These are phyloP conservation scores for Sphaerophoria rueppellii DNA, from an alignment of 2,888 invertebrate species.

Conservation along the genomic window DNA sequence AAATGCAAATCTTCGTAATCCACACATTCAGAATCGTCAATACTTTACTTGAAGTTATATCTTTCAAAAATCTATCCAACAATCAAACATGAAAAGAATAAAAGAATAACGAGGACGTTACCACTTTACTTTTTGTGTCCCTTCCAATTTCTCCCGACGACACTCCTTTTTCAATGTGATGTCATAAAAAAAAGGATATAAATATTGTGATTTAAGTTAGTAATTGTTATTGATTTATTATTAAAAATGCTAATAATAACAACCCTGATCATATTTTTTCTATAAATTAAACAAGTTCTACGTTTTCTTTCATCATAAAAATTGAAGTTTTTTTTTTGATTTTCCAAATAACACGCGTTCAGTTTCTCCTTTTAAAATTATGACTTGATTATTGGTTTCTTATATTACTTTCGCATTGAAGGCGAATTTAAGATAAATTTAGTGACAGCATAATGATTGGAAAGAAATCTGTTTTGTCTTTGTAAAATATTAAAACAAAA, in stretches of 20 bases:
- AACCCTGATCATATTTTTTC: constrained; percentile 3
- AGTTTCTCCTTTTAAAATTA: constrained; percentile 41
- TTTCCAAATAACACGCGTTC: constrained; percentile 43
- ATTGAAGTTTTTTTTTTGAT: constrained; percentile 50
- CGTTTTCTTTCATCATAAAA: constrained; percentile 51
- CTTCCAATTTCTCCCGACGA: constrained; percentile 24
- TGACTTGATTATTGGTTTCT: constrained; percentile 19
- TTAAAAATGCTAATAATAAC: constrained; percentile 56
- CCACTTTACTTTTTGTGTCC: constrained; percentile 31
- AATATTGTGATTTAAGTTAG: constrained; percentile 72
- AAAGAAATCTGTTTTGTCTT: constrained; percentile 4
- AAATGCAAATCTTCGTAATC: constrained; percentile 71
- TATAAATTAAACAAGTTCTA: constrained; percentile 6
- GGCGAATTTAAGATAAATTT: not conserved
- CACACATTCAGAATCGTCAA: constrained; percentile 69
- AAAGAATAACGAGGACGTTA: constrained; percentile 11
- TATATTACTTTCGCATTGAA: constrained; percentile 19
- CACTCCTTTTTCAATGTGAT: constrained; percentile 34
- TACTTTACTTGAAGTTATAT: constrained; percentile 75
- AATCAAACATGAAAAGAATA: constrained; percentile 2
- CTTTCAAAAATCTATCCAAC: constrained; percentile 2
- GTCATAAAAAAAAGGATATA: constrained; percentile 65
- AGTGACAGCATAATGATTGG: not conserved
- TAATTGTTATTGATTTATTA: constrained; percentile 67
- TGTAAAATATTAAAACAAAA: constrained; percentile 31